Percentiles rank a stretch among this genome's conserved stretches.
phyloP scores from a whole-genome alignment of 1,140 invertebrate genomes.

The Papilio aristodemus region DNA sequence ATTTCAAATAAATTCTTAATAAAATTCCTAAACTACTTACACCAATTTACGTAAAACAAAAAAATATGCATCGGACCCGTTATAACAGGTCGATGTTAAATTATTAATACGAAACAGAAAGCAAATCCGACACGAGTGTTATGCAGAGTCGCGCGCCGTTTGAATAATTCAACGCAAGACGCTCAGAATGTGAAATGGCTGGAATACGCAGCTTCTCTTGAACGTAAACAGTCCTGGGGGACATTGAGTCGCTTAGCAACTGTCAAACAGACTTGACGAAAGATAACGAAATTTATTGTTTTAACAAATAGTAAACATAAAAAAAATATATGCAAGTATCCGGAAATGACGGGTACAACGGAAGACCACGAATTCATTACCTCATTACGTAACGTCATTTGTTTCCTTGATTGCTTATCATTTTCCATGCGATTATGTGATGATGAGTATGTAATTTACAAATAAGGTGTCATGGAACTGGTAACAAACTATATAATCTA shows the following conservation, averaged over 20 bases:
- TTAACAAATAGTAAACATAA: no score
- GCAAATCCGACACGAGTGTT: constrained; percentile 32
- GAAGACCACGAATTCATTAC: no score
- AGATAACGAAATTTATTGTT: neutral
- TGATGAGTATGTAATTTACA: no score
- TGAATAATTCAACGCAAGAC: constrained; percentile 19
- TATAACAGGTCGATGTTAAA: constrained; percentile 4
- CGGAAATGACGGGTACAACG: no score
- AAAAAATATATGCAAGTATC: no score
- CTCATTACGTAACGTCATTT: neutral
- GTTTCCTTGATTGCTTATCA: neutral
- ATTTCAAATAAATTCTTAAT: neutral
- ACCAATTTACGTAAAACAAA: neutral
- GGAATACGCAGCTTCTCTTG: constrained; percentile 21
- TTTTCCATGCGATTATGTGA: no score
- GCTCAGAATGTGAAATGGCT: constrained; percentile 26
- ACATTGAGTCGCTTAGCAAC: neutral
- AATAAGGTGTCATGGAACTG: no score
- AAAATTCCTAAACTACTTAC: neutral
- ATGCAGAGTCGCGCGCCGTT: constrained; percentile 11
- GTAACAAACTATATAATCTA: no score
- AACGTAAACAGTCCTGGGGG: constrained; percentile 18
- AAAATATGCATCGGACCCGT: constrained; percentile 3
- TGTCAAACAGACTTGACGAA: neutral
- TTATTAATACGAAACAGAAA: constrained; percentile 32